Evolutionary conservation across 35 echinoderm and acorn worm genomes (phyloP).

Genomic region (Amphiura filiformis): DNA sequence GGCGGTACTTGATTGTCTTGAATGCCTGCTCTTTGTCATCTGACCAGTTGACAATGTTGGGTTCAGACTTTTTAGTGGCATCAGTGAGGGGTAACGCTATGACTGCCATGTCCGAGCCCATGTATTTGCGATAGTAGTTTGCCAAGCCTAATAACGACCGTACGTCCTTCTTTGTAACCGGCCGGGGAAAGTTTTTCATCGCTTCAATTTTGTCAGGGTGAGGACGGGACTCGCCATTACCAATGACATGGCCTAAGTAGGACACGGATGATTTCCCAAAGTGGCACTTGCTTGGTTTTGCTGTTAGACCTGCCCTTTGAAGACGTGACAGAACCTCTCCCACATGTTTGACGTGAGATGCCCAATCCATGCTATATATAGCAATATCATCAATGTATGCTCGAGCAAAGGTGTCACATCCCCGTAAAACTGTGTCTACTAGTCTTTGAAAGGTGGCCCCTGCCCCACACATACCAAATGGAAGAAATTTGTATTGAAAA

Average conservation of each 20-base stretch:
- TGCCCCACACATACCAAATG: conserved; percentile 52
- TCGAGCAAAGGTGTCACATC: background rate
- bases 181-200: background rate
- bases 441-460: background rate
- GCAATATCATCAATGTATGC: background rate
- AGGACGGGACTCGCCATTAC: background rate
- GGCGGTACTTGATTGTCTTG: conserved; percentile 11
- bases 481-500: conserved; percentile 53
- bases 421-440: background rate
- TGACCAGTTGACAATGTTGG: background rate
- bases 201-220: background rate
- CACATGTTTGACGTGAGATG: background rate
- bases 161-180: conserved; percentile 12
- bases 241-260: background rate
- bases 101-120: background rate
- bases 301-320: background rate
- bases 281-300: background rate
- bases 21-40: conserved; percentile 22
- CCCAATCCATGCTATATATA: background rate
- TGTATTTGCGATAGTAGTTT: conserved; percentile 25
- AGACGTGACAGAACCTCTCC: background rate
- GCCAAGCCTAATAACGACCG: background rate
- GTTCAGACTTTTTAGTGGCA: conserved; percentile 21
- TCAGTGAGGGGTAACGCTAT: conserved; percentile 34
- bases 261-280: background rate